These are phyloP conservation scores for Leptocoma aspasia DNA, from an alignment of 2,113 vertebrate genomes.

Conservation along the genomic window DNA sequence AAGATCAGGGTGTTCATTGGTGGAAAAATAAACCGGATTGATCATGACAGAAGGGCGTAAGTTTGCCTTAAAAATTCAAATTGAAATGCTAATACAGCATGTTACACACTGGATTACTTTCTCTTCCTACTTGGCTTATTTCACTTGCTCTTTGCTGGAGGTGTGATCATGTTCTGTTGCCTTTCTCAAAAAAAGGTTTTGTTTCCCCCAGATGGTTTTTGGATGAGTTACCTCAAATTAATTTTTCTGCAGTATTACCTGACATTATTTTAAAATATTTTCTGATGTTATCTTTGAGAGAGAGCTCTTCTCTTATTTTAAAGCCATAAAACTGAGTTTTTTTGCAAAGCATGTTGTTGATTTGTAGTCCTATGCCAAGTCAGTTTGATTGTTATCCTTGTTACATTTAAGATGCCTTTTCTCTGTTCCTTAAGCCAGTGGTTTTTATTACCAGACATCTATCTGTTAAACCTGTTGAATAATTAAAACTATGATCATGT, in stretches of 20 bases:
- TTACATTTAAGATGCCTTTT: neutral
- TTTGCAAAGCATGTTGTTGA: neutral
- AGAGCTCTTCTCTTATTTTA: neutral
- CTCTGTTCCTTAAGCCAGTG: neutral
- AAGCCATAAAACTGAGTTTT: neutral
- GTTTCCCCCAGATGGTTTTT: neutral
- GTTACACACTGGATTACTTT: neutral
- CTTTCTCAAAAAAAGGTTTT: neutral
- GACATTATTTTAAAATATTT: neutral
- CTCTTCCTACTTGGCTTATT: neutral
- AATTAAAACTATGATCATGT: neutral
- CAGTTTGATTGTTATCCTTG: neutral
- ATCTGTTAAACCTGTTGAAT: neutral
- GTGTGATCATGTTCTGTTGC: neutral
- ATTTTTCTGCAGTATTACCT: neutral
- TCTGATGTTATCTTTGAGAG: neutral
- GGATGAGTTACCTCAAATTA: neutral
- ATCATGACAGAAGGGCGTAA: slow-evolving; percentile 97
- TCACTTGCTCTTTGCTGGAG: neutral
- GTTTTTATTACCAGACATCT: neutral
- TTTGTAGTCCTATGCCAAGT: neutral
- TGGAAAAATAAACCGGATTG: slow-evolving; percentile 94
- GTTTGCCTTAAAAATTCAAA: slow-evolving; percentile 28
- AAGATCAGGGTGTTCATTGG: slow-evolving; percentile 85
- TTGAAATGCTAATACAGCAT: neutral